Percentiles rank a stretch among this genome's conserved stretches.
phyloP scores from a whole-genome alignment of 2,113 vertebrate genomes.

The Ivindomyrus marchei region DNA sequence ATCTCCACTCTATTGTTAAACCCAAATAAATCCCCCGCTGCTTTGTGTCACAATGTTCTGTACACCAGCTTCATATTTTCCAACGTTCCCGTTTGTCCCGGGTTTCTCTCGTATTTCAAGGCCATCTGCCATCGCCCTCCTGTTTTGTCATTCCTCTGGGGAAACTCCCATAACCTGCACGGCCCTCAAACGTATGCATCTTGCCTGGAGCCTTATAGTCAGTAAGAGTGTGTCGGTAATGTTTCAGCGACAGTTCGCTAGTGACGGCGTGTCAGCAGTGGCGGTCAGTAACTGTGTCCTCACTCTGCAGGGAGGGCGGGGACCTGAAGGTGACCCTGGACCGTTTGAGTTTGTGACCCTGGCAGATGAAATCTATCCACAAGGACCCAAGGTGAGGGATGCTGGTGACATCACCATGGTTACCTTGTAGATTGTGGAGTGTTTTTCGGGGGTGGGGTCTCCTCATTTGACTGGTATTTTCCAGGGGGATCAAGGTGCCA shows the following conservation, averaged over 20 bases:
- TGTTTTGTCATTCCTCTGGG: not conserved
- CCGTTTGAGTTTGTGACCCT: not conserved
- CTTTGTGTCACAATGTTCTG: not conserved
- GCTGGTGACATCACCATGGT: not conserved
- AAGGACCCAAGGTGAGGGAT: not conserved
- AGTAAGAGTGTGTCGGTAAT: not conserved
- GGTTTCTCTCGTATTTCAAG: not conserved
- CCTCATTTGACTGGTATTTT: not conserved
- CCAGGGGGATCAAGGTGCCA: not conserved
- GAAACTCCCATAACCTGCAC: too few species aligned
- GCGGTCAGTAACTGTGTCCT: not conserved
- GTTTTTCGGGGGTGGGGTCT: not conserved
- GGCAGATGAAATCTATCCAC: not conserved
- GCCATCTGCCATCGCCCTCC: not conserved
- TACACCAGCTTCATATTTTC: not conserved
- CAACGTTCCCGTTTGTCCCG: not conserved
- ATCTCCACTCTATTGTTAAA: not conserved
- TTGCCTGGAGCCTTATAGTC: not conserved
- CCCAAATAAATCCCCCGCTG: not conserved
- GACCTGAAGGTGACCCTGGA: not conserved
- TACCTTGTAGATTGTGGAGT: not conserved
- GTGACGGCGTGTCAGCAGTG: not conserved
- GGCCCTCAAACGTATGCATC: not conserved
- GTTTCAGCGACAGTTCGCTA: not conserved
- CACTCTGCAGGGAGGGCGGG: not conserved